These are phyloP conservation scores for Dasysyrphus albostriatus DNA, from an alignment of 2,888 invertebrate genomes.

Conservation along the genomic window DNA sequence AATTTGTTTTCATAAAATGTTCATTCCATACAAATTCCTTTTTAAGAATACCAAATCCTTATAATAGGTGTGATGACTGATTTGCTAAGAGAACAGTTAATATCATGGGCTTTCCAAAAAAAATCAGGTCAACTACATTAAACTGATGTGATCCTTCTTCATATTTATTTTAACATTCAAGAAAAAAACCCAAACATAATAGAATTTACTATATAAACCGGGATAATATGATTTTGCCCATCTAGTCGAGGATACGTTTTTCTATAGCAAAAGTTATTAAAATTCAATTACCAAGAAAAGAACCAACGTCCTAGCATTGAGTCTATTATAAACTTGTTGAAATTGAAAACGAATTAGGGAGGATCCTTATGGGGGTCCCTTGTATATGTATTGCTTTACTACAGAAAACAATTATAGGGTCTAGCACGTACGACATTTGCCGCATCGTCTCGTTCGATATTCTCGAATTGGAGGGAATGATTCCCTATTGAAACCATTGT, in stretches of 20 bases:
- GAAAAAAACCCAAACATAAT: neutral
- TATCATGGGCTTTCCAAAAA: neutral
- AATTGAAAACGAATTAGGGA: constrained; percentile 3
- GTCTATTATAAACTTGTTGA: neutral
- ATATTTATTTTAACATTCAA: neutral
- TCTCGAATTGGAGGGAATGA: too few species aligned
- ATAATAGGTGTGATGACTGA: constrained; percentile 1
- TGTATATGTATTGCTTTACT: neutral
- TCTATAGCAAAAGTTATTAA: neutral
- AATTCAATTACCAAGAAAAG: constrained; percentile 1
- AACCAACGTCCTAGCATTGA: neutral
- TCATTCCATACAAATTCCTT: neutral
- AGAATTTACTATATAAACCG: neutral
- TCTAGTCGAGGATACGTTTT: neutral
- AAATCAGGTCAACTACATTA: constrained; percentile 13
- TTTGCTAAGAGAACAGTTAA: neutral
- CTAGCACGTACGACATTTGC: neutral
- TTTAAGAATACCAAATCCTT: neutral
- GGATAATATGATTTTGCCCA: neutral
- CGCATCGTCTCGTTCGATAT: neutral
- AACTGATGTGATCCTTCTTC: neutral
- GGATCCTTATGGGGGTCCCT: neutral
- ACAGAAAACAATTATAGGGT: neutral
- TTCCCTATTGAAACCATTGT: neutral
- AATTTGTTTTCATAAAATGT: constrained; percentile 4